Evolutionary conservation across 2,888 invertebrate species (phyloP).

Genomic region (Orchestes rusci): DNA sequence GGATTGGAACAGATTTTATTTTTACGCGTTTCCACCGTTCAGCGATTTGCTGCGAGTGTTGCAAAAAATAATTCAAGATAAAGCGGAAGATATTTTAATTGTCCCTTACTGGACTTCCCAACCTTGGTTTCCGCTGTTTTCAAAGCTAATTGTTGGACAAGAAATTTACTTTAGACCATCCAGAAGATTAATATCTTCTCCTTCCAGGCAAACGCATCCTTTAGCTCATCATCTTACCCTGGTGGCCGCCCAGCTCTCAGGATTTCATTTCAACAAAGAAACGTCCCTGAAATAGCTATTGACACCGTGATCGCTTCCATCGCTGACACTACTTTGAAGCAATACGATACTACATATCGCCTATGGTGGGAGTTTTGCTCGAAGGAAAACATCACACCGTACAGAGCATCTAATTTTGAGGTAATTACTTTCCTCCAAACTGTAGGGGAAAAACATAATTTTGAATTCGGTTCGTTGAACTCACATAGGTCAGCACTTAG

Average conservation of each 20-base stretch:
- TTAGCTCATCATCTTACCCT: constrained; percentile 16
- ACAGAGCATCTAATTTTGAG: constrained; percentile 3
- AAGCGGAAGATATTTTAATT: no score
- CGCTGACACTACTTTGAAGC: constrained; percentile 25
- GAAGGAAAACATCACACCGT: constrained; percentile 11
- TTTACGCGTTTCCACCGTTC: constrained; percentile 26
- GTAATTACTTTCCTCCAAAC: constrained; percentile 20
- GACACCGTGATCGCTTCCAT: constrained; percentile 24
- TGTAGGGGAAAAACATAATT: constrained; percentile 5
- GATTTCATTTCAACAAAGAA: constrained; percentile 14
- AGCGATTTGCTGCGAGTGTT: constrained; percentile 10
- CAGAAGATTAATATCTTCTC: constrained; percentile 9
- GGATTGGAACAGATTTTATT: constrained; percentile 9
- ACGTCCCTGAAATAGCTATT: constrained; percentile 18
- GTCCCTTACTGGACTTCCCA: no score
- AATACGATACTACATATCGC: constrained; percentile 24
- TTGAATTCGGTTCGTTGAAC: constrained; percentile 28
- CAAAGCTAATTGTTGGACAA: constrained; percentile 5
- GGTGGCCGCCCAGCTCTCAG: constrained; percentile 16
- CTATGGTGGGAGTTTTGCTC: constrained; percentile 27
- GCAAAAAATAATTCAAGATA: constrained; percentile 11
- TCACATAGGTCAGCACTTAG: constrained; percentile 29
- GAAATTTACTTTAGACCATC: constrained; percentile 9
- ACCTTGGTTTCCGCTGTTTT: constrained; percentile 19
- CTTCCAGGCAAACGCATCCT: constrained; percentile 11